Base-by-base conservation (phyloP, 2,797 vertebrate genomes). In the Eulemur coronatus region DNA sequence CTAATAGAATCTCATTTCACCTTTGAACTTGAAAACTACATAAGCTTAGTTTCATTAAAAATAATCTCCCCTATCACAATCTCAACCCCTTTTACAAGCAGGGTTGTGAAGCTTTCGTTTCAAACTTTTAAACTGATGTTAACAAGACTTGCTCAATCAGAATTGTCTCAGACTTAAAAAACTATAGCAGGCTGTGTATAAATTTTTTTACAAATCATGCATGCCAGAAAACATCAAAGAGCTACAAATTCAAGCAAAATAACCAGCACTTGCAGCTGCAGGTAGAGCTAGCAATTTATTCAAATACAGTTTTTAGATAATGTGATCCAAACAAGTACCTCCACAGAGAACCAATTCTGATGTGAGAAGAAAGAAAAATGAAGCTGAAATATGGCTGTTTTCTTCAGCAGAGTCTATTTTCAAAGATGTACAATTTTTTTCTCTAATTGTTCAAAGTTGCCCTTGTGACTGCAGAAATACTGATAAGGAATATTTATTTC, bases 181-280 rank as follows among this genome's bases (percentile, higher is more conserved):
- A 81, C 35, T 46, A 43, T 24, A 43, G 59, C 14, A 80, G 59
- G n/a, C 80, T 57, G 3, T 73, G 26, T 57, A 81, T 96, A 63
- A 69, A 69, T 91, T 84, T 88, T 88, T 89, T 85, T 73, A 93
- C 57, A 97, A 76, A 46, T 78, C 69, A 17, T 26, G 8, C 33
- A 84, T 75, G 48, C 91, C 81, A 90, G 78, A 81, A 90, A 94
- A 91, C 84, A 96, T 87, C 88, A 95, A 92, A 97, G 52, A 90
- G 41, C 73, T 82, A 73, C 48, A 85, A 14, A 92, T 70, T 81
- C 81, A 96, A 95, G 92, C 50, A 95, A 92, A 94, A 88, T 48
- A 95, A 61, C 11, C 81, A 81, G 89, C 22, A 69, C 63, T 69
- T 73, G 69, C 61, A 65, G 89, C 88, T 86, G 22, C 63, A 91